These are phyloP conservation scores for Platycheirus albimanus DNA, from an alignment of 2,888 invertebrate genomes.

Conservation along the genomic window DNA sequence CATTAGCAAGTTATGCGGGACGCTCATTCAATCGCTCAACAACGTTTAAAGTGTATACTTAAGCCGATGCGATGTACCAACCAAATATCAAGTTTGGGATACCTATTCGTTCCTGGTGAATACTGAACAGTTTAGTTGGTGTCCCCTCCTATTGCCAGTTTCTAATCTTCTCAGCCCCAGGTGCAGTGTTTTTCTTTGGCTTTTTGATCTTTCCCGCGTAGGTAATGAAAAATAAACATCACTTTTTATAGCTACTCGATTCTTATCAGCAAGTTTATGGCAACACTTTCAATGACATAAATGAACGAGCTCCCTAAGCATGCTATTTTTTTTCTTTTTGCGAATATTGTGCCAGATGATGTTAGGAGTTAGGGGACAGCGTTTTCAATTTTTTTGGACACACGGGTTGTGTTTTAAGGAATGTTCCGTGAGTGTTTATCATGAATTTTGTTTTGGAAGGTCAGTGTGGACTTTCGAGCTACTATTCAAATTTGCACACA, in stretches of 20 bases:
- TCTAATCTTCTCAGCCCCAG: not conserved
- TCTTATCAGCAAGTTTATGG: conserved; percentile 7
- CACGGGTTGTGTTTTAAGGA: not conserved
- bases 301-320: not conserved
- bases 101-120: conserved; percentile 1
- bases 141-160: not conserved
- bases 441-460: conserved; percentile 43
- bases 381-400: no score
- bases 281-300: conserved; percentile 21
- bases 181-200: not conserved
- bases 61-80: conserved; percentile 1
- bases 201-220: conserved; percentile 18
- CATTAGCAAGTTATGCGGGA: conserved; percentile 16
- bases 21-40: not conserved
- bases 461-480: conserved; percentile 16
- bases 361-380: no score
- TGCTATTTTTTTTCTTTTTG: not conserved
- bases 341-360: not conserved
- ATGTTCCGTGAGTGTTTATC: not conserved
- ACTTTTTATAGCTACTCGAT: not conserved
- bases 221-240: not conserved
- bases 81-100: conserved; percentile 7
- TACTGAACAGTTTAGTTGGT: conserved; percentile 3
- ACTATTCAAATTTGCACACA: not conserved
- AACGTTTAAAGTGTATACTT: conserved; percentile 4